phyloP scores from a whole-genome alignment of 2,797 vertebrate genomes.

The Dicrostonyx torquatus region DNA sequence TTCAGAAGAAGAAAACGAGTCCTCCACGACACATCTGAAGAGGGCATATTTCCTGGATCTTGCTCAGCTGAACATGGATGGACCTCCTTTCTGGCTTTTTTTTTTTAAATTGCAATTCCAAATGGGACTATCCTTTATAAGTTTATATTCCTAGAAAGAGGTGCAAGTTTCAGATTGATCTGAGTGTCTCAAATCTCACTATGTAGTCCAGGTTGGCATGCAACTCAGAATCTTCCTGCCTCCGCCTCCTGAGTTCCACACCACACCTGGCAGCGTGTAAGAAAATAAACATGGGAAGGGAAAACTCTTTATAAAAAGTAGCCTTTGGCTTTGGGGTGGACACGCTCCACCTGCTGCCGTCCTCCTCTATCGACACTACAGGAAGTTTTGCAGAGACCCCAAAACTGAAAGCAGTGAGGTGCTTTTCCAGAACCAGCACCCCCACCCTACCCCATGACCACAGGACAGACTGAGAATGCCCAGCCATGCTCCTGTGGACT shows the following conservation, averaged over 20 bases:
- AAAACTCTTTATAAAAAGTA: background rate
- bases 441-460: accelerated
- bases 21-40: accelerated
- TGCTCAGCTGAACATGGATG: background rate
- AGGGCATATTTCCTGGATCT: background rate
- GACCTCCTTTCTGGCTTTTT: background rate
- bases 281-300: background rate
- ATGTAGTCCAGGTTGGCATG: background rate
- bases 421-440: background rate
- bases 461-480: accelerated
- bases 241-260: background rate
- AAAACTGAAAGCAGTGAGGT: background rate
- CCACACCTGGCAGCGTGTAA: background rate
- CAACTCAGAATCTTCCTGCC: background rate
- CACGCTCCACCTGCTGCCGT: background rate
- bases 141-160: background rate
- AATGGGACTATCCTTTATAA: background rate
- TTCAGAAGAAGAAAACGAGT: background rate
- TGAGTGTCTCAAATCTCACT: background rate
- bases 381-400: accelerated
- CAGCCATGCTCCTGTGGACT: background rate
- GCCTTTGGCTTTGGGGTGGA: accelerated
- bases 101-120: background rate
- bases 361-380: background rate
- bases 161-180: background rate